Evolutionary conservation across 2,797 vertebrate genomes (phyloP), one percentile per base, ranked within the genome.

Genomic region (Sciurus carolinensis): DNA sequence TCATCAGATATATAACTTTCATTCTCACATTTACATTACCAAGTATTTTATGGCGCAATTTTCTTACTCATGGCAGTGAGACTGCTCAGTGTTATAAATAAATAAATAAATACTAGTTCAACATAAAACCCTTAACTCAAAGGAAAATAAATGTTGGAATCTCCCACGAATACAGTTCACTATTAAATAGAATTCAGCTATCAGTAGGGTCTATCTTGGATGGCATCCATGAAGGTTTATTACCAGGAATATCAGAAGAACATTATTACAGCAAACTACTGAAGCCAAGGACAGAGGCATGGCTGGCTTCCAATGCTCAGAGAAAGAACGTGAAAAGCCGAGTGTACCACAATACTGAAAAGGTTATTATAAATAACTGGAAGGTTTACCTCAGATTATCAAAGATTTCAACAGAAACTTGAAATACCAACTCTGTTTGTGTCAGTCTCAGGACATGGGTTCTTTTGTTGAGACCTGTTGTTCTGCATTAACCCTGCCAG

Each of bases 21-120:
- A 97, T 97, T 95, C 79, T 89, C 92, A 97, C 93, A 95, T 96
- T 96, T 94, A 95, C 87, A 95, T 97, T 94, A 87, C 91, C 84
- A 95, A 92, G 62, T 77, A 93, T 86, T 98, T 97, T 96, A 95
- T 96, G 92, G 85, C 90, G 84, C 90, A 95, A 94, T 97, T 96
- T 97, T 96, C 94, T 92, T 95, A 94, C 81, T 54, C 88, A 91
- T 36, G 72, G 57, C 47, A 30, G 54, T 76, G 82, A 96, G 36
- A 96, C 89, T 87, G 3, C 72, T 84, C 84, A 97, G 33, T 94
- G 79, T 64, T 66, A 94, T 80, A 93, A 88, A 87, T 87, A 84
- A 84, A 87, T 87, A 90, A 92, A 94, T 69, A 92, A 91, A 62
- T 85, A 79, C 2, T 26, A 91, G 81, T 89, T 95, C 82, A 76